Evolutionary conservation across 1,140 invertebrate genomes (phyloP), one percentile per base, ranked within the genome.

Genomic region (Galleria mellonella): DNA sequence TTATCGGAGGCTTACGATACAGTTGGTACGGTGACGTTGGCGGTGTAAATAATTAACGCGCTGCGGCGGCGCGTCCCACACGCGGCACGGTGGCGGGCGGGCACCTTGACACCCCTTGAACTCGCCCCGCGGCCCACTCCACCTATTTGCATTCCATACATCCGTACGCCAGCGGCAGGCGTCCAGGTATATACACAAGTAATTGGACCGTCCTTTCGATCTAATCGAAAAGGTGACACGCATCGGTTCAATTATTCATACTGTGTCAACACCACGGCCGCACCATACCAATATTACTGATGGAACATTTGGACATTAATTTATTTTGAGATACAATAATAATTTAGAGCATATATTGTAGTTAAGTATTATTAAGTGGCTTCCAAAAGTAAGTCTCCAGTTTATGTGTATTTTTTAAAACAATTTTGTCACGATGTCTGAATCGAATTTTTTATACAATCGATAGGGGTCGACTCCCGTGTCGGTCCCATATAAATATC

Each of bases 51-150:
- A 55, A 55, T 50, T 50, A 50, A 47, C 39, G 17, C 43, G 47
- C 36, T 37, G 17, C 17, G 17, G 17, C 6, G 6, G 17, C 17
- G 17, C 17, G 17, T 23, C 17, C 17, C 6, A 23, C 17, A 23
- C 17, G 17, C 17, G 17, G 17, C 17, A 17, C 11, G 39, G 17
- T 6, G 17, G 17, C 17, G 28, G 14, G 39, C 37, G 32, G 33
- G 43, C 43, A 51, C 53, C 53, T 50, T 55, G 47, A 50, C 53
- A 55, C 38, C 43, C 47, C 53, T 50, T 50, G 53, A 49, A 55
- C 53, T 32, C 43, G 14, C 41, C 45, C 11, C 45, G 15, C 43
- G 33, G 32, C 44, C 44, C 42, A 32, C 39, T 23, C 44, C 39
- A 32, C 43, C 40, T 47, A 52, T 52, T 51, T 43, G 44, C 39